Base-by-base conservation (phyloP, 2,888 invertebrate genomes). In the Encarsia formosa region DNA sequence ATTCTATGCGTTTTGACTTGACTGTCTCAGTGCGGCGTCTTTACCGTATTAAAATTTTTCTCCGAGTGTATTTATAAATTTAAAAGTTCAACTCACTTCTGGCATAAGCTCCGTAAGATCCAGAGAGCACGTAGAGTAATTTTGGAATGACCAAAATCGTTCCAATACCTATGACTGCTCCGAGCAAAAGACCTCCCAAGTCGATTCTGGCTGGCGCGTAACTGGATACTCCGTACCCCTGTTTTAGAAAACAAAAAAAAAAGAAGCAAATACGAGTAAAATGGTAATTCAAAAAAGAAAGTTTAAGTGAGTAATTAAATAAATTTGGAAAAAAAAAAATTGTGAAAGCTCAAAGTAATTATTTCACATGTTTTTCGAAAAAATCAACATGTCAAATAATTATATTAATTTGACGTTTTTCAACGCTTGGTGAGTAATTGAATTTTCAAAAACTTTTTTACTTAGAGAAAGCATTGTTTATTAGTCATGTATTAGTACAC, bases 61-160 rank as follows among this genome's bases (percentile, higher is more conserved):
- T 15, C 8, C 3, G 4, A 1, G 39, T 42, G n/a, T 16, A 31
- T 11, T 24, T 8, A 20, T 13, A n/a, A n/a, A n/a, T n/a, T n/a
- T n/a, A n/a, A n/a, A n/a, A n/a, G n/a, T n/a, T n/a, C n/a, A 61
- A 79, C 81, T 81, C 74, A 86, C 88, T 86, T 71, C 88, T 79
- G 31, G 85, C 87, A 54, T 84, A 83, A 23, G 81, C 78, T 4
- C 81, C 81, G 34, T 85, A 84, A 4, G 82, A 79, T 38, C 84
- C 83, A 0, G 85, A 83, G 51, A 91, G 79, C 0, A 86, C 80
- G 54, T 86, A 81, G 3, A 90, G 80, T 34, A 91, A 71, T 73
- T 91, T 91, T 0, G 91, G 91, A 41, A 90, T 78, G 3, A 91
- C 81, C 16, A 91, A 77, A 52, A 91, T 83, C 1, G 88, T 88